These are phyloP conservation scores for Pyrgus malvae DNA, from an alignment of 2,888 invertebrate species.

Conservation along the genomic window DNA sequence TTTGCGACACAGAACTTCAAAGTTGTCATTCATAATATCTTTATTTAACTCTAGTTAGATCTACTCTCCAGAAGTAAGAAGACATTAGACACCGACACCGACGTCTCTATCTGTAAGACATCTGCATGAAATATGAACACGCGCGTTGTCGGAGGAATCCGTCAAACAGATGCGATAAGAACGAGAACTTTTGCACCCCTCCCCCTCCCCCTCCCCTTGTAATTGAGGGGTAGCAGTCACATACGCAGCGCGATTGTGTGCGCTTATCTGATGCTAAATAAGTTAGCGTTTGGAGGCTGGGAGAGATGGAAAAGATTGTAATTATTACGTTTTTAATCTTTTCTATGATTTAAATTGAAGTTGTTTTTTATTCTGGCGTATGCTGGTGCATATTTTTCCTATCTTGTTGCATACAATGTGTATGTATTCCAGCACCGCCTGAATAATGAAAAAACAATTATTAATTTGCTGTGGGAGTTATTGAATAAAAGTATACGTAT, in stretches of 20 bases:
- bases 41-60: background rate
- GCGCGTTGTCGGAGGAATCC: slow-evolving; percentile 73
- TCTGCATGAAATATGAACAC: slow-evolving; percentile 74
- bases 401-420: too few species aligned
- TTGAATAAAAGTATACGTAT: too few species aligned
- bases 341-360: too few species aligned
- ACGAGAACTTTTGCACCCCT: slow-evolving; percentile 70
- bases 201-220: slow-evolving; percentile 34
- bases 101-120: slow-evolving; percentile 44
- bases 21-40: too few species aligned
- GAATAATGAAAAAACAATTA: too few species aligned
- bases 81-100: slow-evolving; percentile 7
- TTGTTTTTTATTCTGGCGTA: too few species aligned
- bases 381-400: too few species aligned
- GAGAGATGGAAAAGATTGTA: background rate
- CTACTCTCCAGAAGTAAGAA: slow-evolving; percentile 1
- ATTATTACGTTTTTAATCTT: background rate
- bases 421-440: too few species aligned
- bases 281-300: slow-evolving; percentile 7
- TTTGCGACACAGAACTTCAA: too few species aligned
- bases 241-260: slow-evolving; percentile 22
- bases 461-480: too few species aligned
- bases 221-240: slow-evolving; percentile 28
- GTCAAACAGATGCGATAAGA: slow-evolving; percentile 79
- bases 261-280: slow-evolving; percentile 16